Base-by-base conservation (phyloP, 64 coral and sea anemone species). In the Platygyra sinensis region DNA sequence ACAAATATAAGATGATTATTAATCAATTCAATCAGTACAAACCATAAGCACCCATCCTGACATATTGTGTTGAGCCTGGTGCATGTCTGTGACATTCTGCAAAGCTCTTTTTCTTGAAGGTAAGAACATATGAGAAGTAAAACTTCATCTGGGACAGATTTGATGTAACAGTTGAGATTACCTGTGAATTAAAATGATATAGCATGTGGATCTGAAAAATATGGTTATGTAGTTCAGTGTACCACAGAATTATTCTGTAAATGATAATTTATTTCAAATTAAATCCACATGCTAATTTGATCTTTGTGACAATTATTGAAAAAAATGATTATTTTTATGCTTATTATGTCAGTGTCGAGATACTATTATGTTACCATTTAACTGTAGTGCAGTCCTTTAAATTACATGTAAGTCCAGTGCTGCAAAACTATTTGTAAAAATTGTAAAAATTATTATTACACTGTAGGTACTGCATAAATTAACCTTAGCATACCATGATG, bases 41-140 rank as follows among this genome's bases (percentile, higher is more conserved):
- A 98, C 96, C 96, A 98, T 72, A 98, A 63, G 31, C 86, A 78
- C 62, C 89, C 90, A 93, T 98, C 96, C 67, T 93, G 74, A 49
- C 96, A 95, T 5, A 98, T 82, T 14, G 46, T 77, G 31, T 82
- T 54, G 64, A 98, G 92, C 67, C 94, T 82, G 25, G 87, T 62
- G 87, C 96, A 98, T 13, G 90, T 91, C 77, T 93, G 93, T n/a
- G 93, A 86, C 54, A 98, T 77, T 25, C 88, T 89, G 55, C 96
- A 98, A 15, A 98, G 72, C 60, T 98, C 96, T 30, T 73, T 73
- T 74, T 91, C 96, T 87, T 90, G 82, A 38, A 98, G 83, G 82
- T 89, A 95, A 19, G 93, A 95, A 33, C 94, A 95, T 30, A 98
- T 89, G 63, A 90, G 90, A 16, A 98, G 88, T 30, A 98, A 67